A percentile compares a stretch with the other conserved stretches of the same genome.
phyloP scores from a whole-genome alignment of 2,888 invertebrate species.

The Erebia aethiops region DNA sequence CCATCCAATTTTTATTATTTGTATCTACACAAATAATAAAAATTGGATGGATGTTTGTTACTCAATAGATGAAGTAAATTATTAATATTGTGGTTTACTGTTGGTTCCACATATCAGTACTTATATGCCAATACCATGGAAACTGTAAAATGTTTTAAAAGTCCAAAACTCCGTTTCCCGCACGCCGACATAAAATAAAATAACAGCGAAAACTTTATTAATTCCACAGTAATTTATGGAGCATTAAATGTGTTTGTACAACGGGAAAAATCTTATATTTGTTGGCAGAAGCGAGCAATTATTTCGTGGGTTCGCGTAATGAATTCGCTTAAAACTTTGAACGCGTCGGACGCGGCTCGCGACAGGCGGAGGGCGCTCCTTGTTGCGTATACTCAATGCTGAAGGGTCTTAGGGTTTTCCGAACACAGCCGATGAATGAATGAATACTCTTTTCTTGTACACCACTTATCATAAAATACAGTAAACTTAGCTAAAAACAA shows the following conservation, averaged over 20 bases:
- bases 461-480: too few species aligned
- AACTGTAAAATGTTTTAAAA: not conserved
- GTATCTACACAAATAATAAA: too few species aligned
- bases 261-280: not conserved
- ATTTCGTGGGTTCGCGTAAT: not conserved
- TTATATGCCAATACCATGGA: not conserved
- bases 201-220: not conserved
- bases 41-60: too few species aligned
- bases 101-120: too few species aligned
- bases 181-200: not conserved
- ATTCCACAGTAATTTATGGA: slow-evolving; percentile 8
- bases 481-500: too few species aligned
- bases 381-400: not conserved
- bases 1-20: too few species aligned
- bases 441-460: too few species aligned
- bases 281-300: not conserved
- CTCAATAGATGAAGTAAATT: too few species aligned
- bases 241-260: slow-evolving; percentile 4
- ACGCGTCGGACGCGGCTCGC: not conserved
- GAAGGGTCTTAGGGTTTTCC: not conserved
- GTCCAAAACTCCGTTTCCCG: not conserved
- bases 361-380: not conserved
- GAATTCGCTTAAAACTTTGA: not conserved
- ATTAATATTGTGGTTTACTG: not conserved
- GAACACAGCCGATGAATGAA: not conserved